Evolutionary conservation across 1,140 invertebrate species (phyloP), one percentile per base, ranked within the genome.

Genomic region (Zaprionus tsacasi): DNA sequence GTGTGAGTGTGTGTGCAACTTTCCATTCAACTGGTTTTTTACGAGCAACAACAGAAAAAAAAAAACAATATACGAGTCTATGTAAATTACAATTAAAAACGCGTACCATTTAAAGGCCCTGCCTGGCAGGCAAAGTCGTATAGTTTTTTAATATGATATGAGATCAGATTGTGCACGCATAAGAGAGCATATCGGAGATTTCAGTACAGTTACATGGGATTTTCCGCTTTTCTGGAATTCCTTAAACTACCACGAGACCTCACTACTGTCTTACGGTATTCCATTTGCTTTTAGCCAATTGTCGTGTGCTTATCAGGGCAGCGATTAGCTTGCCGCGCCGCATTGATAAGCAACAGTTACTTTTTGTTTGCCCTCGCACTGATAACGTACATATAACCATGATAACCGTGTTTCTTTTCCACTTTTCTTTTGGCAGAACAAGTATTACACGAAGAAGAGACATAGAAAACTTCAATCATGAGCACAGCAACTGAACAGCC

Each of bases 21-120:
- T 86, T 87, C 79, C 68, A 79, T 79, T 87, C 43, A 70, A 87
- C 71, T 82, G 76, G 71, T 73, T 86, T 82, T 68, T 70, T 57
- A 70, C 43, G 45, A 58, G 17, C 48, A 64, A 60, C 56, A 60
- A n/a, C n/a, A n/a, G n/a, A n/a, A n/a, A n/a, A n/a, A n/a, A n/a
- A n/a, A 36, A 57, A 67, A 33, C 17, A 38, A 56, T 65, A 8
- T 6, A 45, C 40, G n/a, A 15, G 52, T 35, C 40, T 71, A 59
- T 66, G 63, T 73, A 54, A 78, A 59, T 75, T 65, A 58, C 50
- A 81, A 83, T 74, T 78, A 64, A 70, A 38, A 60, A 10, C 54
- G 52, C 69, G 15, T 67, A 50, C 48, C 60, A 25, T 65, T 57
- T 40, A 21, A 56, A 36, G 40, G 17, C 52, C 50, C 45, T 60